Percentiles rank a stretch among this genome's conserved stretches.
Evolutionary conservation across 2,888 invertebrate species (phyloP).

Genomic region (Cantharis flavilabris): DNA sequence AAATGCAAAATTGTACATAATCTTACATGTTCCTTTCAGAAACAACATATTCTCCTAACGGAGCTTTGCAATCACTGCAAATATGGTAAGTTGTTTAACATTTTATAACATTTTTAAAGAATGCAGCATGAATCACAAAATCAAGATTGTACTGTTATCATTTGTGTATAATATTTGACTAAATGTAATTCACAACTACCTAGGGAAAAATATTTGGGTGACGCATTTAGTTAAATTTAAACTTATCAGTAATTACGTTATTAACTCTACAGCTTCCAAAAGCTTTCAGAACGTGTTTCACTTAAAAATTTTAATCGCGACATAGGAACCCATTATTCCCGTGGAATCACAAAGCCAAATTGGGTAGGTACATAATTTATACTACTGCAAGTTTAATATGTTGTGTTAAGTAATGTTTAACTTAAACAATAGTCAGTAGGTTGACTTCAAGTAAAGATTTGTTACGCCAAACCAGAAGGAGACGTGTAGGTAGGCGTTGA

Average conservation of each 20-base stretch:
- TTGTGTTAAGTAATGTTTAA: conserved; percentile 18
- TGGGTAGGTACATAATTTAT: not conserved
- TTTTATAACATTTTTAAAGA: conserved; percentile 5
- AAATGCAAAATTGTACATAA: not conserved
- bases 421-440: conserved; percentile 19
- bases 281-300: not conserved
- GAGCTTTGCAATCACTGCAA: conserved; percentile 2
- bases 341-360: too few species aligned
- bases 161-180: conserved; percentile 4
- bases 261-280: too few species aligned
- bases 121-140: conserved; percentile 5
- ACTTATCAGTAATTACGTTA: not conserved
- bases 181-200: not conserved
- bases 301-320: not conserved
- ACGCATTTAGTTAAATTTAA: not conserved
- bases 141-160: conserved; percentile 8
- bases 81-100: not conserved
- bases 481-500: conserved; percentile 18
- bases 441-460: conserved; percentile 10
- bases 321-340: too few species aligned
- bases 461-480: conserved; percentile 14
- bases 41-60: not conserved
- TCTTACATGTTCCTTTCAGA: conserved; percentile 1
- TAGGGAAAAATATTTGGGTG: not conserved
- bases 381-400: not conserved